Percentiles rank a stretch among this genome's conserved stretches.
Conservation (phyloP, 2,797 vertebrate genomes). For the Leptatherina wallacei region DNA sequence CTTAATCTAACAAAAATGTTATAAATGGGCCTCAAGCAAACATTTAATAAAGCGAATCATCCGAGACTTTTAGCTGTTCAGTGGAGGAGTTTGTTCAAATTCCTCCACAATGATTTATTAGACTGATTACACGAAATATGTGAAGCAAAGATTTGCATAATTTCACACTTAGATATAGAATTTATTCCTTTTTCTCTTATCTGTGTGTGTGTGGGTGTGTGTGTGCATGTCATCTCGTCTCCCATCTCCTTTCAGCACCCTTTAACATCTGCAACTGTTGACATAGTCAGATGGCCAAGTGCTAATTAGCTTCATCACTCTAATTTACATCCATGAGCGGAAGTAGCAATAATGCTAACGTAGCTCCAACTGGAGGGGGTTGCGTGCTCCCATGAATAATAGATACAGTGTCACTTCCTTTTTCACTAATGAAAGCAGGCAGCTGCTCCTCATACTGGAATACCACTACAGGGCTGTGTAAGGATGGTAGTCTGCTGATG, state of each 20-base stretch:
- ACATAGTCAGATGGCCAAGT: slow-evolving; percentile 30
- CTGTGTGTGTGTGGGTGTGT: neutral
- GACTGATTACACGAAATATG: neutral
- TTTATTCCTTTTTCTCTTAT: neutral
- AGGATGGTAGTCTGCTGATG: slow-evolving; percentile 34
- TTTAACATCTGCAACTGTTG: slow-evolving; percentile 39
- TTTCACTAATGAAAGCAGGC: slow-evolving; percentile 71
- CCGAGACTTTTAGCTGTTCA: too few species aligned
- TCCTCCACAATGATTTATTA: neutral
- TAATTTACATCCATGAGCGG: slow-evolving; percentile 55
- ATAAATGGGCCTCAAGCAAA: neutral
- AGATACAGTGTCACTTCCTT: slow-evolving; percentile 66
- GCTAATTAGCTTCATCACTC: slow-evolving; percentile 57
- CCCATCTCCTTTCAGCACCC: slow-evolving; percentile 12
- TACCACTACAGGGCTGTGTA: slow-evolving; percentile 17
- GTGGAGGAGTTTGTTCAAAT: neutral
- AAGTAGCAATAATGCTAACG: slow-evolving; percentile 45
- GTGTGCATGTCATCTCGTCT: slow-evolving; percentile 4
- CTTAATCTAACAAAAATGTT: neutral
- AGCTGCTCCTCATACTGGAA: slow-evolving; percentile 57
- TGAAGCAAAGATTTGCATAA: neutral
- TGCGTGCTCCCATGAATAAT: slow-evolving; percentile 70
- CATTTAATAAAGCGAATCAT: neutral
- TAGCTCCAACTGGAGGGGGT: slow-evolving; percentile 42
- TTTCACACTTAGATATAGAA: neutral